A percentile compares a stretch with the other conserved stretches of the same genome.
Evolutionary conservation across 2,797 vertebrate genomes (phyloP).

Genomic region (Podarcis siculus): DNA sequence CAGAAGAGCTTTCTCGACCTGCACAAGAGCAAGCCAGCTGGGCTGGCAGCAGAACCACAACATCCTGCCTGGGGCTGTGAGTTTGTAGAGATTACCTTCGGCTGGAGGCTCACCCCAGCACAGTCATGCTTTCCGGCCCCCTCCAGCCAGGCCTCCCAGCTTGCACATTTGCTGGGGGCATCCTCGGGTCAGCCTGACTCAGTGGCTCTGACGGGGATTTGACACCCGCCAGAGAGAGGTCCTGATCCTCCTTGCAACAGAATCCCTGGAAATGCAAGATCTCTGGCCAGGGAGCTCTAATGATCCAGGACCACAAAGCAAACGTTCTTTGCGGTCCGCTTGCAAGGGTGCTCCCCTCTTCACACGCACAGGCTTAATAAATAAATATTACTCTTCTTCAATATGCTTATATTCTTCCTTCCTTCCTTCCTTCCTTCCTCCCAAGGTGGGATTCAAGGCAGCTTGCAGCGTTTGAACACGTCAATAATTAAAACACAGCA

Average conservation of each 20-base stretch:
- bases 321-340: background rate
- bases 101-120: background rate
- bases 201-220: too few relatives aligned
- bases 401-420: too few relatives aligned
- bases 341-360: background rate
- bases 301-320: background rate
- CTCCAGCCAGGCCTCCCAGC: background rate
- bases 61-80: background rate
- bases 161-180: background rate
- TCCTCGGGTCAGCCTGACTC: too few relatives aligned
- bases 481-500: too few relatives aligned
- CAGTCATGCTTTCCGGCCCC: background rate
- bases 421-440: too few relatives aligned
- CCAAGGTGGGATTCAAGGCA: too few relatives aligned
- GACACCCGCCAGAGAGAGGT: background rate
- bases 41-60: background rate
- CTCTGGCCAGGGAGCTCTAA: background rate
- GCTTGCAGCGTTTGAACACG: too few relatives aligned
- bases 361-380: too few relatives aligned
- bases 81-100: background rate
- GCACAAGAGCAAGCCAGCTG: background rate
- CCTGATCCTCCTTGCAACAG: background rate
- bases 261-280: background rate
- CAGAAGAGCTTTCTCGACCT: background rate
- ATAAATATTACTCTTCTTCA: too few relatives aligned